Evolutionary conservation across 2,113 vertebrate genomes (phyloP), one percentile per base, ranked within the genome.

Genomic region (Sinocyclocheilus anophthalmus): DNA sequence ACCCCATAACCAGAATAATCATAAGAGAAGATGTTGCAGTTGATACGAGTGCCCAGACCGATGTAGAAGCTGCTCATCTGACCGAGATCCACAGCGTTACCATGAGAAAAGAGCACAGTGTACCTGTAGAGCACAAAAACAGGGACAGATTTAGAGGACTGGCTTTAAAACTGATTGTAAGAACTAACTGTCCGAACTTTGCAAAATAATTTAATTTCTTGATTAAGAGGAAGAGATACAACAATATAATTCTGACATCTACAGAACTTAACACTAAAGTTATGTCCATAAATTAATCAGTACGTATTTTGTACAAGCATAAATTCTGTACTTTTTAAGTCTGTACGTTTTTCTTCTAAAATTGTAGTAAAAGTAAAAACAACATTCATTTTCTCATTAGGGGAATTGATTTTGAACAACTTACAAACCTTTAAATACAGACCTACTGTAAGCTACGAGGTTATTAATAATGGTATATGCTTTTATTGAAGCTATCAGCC

Each of bases 31-130:
- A 99, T 96, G 94, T 99, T 99, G 94, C 98, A 99, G 94, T 96
- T 97, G 94, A 99, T 97, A 85, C 98, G 97, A 0, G 98, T 96
- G 78, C 98, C 98, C 92, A 99, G 93, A 85, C 97, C 97, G 0
- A 99, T 95, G 92, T 99, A 99, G 93, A 99, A 99, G 92, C 98
- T 99, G 95, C 98, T 97, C 98, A 99, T 99, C 95, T 99, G 98
- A 30, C 98, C 98, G 90, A 99, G 93, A 93, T 99, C 98, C 87
- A 99, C 98, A 0, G 98, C 98, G 0, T 99, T 99, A 84, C 98
- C 98, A 0, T 99, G 98, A 0, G 98, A 99, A 91, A 99, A 99
- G 81, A 99, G 95, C 76, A 99, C 96, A 0, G 98, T 99, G 92
- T 97, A 99, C 95, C 98, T 99, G 89, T 83, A 12, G 6, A 0